A percentile compares a stretch with the other conserved stretches of the same genome.
Evolutionary conservation across 2,113 vertebrate genomes (phyloP).

Genomic region (Brachypteracias leptosomus): DNA sequence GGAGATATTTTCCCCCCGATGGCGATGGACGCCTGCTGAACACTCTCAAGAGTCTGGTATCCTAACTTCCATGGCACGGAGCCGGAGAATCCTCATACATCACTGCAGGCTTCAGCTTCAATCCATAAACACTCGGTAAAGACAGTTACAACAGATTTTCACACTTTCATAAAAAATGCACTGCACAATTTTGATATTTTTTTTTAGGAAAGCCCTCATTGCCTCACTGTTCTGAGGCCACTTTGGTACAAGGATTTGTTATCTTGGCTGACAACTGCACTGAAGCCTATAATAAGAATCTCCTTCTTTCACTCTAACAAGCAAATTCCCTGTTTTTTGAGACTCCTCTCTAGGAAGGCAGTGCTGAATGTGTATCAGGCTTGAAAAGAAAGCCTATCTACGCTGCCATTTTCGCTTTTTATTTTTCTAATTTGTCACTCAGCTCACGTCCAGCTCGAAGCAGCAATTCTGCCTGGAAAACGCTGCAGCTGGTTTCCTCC

Average conservation of each 20-base stretch:
- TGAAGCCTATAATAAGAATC: slow-evolving; percentile 58
- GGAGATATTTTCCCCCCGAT: neutral
- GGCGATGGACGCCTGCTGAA: neutral
- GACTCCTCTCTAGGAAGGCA: slow-evolving; percentile 62
- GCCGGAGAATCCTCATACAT: slow-evolving; percentile 18
- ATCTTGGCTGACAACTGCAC: slow-evolving; percentile 49
- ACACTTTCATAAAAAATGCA: neutral
- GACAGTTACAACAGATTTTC: slow-evolving; percentile 36
- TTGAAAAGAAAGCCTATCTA: slow-evolving; percentile 67
- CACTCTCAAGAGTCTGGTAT: neutral
- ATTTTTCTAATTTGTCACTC: slow-evolving; percentile 60
- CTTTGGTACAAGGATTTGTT: slow-evolving; percentile 43
- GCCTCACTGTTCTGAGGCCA: slow-evolving; percentile 30
- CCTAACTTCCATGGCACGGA: neutral
- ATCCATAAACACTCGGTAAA: slow-evolving; percentile 39
- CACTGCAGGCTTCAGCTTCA: slow-evolving; percentile 26
- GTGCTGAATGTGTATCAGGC: slow-evolving; percentile 35
- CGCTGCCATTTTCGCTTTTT: slow-evolving; percentile 56
- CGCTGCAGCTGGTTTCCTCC: slow-evolving; percentile 62
- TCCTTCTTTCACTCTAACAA: slow-evolving; percentile 64
- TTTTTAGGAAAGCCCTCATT: slow-evolving; percentile 1
- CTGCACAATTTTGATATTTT: neutral
- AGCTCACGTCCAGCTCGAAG: slow-evolving; percentile 41
- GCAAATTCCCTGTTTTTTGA: slow-evolving; percentile 65
- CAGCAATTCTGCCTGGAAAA: slow-evolving; percentile 51